Evolutionary conservation across 2,113 vertebrate genomes (phyloP).

Genomic region (Saccopteryx leptura): DNA sequence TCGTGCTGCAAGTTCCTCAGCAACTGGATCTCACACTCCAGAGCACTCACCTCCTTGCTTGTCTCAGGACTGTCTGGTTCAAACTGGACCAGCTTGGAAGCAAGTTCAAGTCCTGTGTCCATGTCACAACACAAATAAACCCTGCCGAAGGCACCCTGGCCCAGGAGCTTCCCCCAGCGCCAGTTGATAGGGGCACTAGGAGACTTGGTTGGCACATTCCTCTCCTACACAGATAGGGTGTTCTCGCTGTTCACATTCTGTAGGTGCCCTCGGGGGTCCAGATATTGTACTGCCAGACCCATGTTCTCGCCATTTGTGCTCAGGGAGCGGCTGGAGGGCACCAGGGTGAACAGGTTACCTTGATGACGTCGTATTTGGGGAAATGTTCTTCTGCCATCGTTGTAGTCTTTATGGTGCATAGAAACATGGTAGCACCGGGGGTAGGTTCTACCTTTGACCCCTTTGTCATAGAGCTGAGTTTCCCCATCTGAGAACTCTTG

Average conservation of each 20-base stretch:
- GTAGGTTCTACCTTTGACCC: conserved; percentile 97
- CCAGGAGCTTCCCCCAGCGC: conserved; percentile 96
- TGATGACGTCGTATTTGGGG: conserved; percentile 96
- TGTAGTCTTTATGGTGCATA: conserved; percentile 97
- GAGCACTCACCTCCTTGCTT: conserved; percentile 98
- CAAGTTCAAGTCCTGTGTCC: conserved; percentile 96
- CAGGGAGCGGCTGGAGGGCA: conserved; percentile 95
- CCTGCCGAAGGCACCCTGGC: conserved; percentile 96
- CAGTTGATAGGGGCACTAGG: conserved; percentile 96
- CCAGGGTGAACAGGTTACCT: conserved; percentile 97
- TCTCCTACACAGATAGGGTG: conserved; percentile 91
- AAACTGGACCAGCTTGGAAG: conserved; percentile 97
- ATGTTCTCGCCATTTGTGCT: conserved; percentile 96
- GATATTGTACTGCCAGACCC: conserved; percentile 92
- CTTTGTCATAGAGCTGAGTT: conserved; percentile 95
- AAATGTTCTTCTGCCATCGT: conserved; percentile 95
- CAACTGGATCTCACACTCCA: conserved; percentile 98
- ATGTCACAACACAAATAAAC: conserved; percentile 98
- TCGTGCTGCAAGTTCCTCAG: conserved; percentile 97
- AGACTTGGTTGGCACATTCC: conserved; percentile 95
- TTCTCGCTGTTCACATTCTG: conserved; percentile 91
- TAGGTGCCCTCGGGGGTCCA: conserved; percentile 92
- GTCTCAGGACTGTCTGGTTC: conserved; percentile 97
- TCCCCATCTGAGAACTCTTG: conserved; percentile 96
- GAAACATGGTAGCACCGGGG: conserved; percentile 97